Evolutionary conservation across 2,888 invertebrate genomes (phyloP).

Genomic region (Corythucha ciliata): DNA sequence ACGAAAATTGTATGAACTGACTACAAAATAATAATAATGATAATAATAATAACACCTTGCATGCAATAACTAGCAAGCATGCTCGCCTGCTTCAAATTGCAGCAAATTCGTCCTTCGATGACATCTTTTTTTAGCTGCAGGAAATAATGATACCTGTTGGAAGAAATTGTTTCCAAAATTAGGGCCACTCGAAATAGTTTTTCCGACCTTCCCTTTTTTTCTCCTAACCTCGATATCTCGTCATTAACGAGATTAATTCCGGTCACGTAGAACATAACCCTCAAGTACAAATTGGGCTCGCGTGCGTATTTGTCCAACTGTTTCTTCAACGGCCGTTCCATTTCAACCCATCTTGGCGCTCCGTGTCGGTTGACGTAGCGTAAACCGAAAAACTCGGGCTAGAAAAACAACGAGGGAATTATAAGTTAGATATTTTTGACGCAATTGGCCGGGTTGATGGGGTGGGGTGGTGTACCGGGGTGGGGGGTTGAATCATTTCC

Average conservation of each 20-base stretch:
- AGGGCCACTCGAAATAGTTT: neutral
- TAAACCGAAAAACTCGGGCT: conserved; percentile 86
- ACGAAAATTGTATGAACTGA: neutral
- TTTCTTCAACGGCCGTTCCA: conserved; percentile 84
- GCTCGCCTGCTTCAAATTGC: conserved; percentile 83
- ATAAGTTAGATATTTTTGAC: no score
- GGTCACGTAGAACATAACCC: conserved; percentile 90
- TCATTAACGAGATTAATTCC: conserved; percentile 81
- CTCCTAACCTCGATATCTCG: conserved; percentile 69
- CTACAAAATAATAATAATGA: neutral
- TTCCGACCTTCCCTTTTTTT: neutral
- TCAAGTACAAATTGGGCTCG: conserved; percentile 71
- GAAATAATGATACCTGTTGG: conserved; percentile 77
- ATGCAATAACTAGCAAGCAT: conserved; percentile 86
- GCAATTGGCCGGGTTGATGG: no score
- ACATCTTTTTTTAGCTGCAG: conserved; percentile 91
- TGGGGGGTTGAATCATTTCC: no score
- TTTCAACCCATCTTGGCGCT: conserved; percentile 76
- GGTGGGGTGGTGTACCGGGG: no score
- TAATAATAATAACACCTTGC: conserved; percentile 48
- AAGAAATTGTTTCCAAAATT: neutral
- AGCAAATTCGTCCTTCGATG: conserved; percentile 81
- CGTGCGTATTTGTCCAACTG: conserved; percentile 91
- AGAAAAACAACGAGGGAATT: conserved; percentile 23
- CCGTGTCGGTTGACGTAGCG: conserved; percentile 56